Evolutionary conservation across 1,140 invertebrate genomes (phyloP).

Genomic region (Nylanderia fulva): DNA sequence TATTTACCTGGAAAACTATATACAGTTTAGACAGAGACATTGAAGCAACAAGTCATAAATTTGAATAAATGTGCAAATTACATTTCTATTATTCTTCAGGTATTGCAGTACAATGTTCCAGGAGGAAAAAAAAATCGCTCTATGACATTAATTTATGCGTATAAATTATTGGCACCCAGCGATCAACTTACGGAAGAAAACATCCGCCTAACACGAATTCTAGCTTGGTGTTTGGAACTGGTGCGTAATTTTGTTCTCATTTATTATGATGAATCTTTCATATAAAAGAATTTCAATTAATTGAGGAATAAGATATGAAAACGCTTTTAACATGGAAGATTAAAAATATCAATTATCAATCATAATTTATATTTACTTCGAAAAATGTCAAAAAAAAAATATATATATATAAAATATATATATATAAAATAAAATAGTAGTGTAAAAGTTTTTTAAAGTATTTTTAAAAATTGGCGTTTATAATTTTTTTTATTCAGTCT

Average conservation of each 20-base stretch:
- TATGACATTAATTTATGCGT: conserved; percentile 92
- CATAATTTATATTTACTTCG: too few species aligned
- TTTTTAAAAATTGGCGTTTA: not conserved
- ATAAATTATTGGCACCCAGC: conserved; percentile 89
- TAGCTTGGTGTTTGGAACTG: conserved; percentile 98
- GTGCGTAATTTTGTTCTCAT: conserved; percentile 86
- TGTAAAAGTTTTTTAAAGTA: too few species aligned
- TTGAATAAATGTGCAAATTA: not conserved
- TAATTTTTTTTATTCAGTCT: too few species aligned
- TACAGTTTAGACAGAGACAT: conserved; percentile 13
- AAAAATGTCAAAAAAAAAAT: too few species aligned
- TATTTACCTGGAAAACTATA: not conserved
- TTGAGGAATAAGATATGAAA: not conserved
- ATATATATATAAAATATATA: too few species aligned
- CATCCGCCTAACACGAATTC: conserved; percentile 91
- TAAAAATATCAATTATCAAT: too few species aligned
- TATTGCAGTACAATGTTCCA: conserved; percentile 93
- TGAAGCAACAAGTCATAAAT: conserved; percentile 20
- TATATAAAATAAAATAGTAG: too few species aligned
- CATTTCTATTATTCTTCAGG: conserved; percentile 84
- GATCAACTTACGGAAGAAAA: conserved; percentile 91
- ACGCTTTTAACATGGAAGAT: too few species aligned
- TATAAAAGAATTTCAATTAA: not conserved
- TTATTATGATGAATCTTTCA: not conserved
- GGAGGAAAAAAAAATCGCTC: conserved; percentile 93